Conservation (phyloP, 2,888 invertebrate genomes). For the Cistogaster globosa region DNA sequence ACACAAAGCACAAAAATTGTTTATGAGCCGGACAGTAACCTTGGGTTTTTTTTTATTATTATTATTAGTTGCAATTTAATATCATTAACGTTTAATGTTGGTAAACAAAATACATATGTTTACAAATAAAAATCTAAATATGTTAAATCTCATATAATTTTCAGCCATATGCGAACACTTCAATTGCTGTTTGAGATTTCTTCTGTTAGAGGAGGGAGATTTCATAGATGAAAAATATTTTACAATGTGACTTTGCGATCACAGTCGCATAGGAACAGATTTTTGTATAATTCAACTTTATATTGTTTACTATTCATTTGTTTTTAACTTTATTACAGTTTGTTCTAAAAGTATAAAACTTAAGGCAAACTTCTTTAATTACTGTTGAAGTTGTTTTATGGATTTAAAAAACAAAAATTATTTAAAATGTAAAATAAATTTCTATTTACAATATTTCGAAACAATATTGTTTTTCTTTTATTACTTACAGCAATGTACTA, state of each 20-base stretch:
- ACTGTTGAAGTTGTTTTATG: no score
- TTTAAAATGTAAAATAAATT: background rate
- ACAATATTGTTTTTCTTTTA: background rate
- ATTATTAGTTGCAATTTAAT: conserved; percentile 41
- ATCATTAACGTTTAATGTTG: background rate
- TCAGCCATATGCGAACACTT: background rate
- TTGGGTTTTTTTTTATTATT: conserved; percentile 48
- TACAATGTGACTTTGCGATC: background rate
- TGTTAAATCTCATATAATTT: background rate
- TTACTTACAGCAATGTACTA: no score
- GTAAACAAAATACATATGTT: conserved; percentile 1
- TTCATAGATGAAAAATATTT: background rate
- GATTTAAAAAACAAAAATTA: background rate
- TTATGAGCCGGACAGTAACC: conserved; percentile 19
- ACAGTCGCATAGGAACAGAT: background rate
- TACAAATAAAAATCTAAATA: background rate
- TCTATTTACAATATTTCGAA: background rate
- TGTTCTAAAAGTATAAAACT: background rate
- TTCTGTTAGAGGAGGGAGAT: background rate
- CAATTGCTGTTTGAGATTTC: background rate
- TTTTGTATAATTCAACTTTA: background rate
- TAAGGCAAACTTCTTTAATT: background rate
- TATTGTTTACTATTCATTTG: conserved; percentile 4
- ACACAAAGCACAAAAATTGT: conserved; percentile 5
- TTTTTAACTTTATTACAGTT: background rate